Conservation (phyloP, 1,140 invertebrate genomes). For the Saccostrea cuccullata region DNA sequence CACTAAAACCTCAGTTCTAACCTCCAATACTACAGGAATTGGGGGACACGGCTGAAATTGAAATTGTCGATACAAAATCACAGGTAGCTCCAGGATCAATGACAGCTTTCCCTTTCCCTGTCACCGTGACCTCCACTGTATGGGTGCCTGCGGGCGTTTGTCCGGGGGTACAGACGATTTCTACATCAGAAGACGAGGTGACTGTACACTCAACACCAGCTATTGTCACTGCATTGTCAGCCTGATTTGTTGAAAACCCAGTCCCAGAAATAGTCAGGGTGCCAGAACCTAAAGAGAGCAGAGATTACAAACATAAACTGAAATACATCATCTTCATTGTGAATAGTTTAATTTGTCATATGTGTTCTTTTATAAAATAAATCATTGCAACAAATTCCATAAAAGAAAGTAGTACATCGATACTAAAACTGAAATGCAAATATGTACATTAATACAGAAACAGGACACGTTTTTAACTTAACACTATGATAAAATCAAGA, state of each 20-base stretch:
- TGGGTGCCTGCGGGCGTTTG: conserved; percentile 50
- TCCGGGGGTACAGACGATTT: neutral
- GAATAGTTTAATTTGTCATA: too few relatives aligned
- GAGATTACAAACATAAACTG: too few relatives aligned
- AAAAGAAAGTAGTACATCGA: too few relatives aligned
- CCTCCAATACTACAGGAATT: conserved; percentile 53
- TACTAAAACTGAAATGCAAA: too few relatives aligned
- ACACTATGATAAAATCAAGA: too few relatives aligned
- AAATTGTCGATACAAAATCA: conserved; percentile 37
- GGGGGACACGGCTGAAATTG: conserved; percentile 46
- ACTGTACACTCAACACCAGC: conserved; percentile 55
- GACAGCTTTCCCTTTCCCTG: conserved; percentile 52
- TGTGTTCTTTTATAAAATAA: too few relatives aligned
- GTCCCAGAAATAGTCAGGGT: conserved; percentile 56
- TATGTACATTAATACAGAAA: too few relatives aligned
- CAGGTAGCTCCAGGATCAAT: neutral
- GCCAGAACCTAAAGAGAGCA: neutral
- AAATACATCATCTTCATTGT: too few relatives aligned
- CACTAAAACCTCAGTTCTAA: neutral
- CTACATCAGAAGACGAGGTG: conserved; percentile 2
- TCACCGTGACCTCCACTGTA: conserved; percentile 48
- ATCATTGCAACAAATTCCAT: too few relatives aligned
- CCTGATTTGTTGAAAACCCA: conserved; percentile 35
- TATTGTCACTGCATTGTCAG: conserved; percentile 53
- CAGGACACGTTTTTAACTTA: too few relatives aligned